These are phyloP conservation scores for Ips typographus DNA, from an alignment of 1,140 invertebrate species.

Conservation along the genomic window DNA sequence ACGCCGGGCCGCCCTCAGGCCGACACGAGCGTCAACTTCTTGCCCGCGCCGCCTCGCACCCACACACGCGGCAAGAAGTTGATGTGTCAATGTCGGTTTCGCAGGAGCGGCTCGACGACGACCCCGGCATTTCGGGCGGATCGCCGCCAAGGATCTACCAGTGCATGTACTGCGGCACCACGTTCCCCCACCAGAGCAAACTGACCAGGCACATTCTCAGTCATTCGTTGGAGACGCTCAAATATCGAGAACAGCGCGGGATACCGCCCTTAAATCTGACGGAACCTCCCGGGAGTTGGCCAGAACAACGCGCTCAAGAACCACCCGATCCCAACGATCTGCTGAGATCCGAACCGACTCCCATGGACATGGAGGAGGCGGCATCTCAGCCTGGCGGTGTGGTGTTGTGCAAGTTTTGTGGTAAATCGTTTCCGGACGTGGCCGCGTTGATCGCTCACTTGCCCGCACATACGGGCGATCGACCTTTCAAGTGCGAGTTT, in stretches of 20 bases:
- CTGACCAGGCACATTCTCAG: conserved; percentile 83
- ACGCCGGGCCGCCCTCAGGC: conserved; percentile 32
- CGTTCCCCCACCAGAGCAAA: conserved; percentile 86
- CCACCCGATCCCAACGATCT: conserved; percentile 57
- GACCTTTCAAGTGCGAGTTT: conserved; percentile 88
- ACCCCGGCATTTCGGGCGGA: conserved; percentile 49
- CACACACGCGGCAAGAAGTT: conserved; percentile 71
- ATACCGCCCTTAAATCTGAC: conserved; percentile 19
- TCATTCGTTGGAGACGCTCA: conserved; percentile 81
- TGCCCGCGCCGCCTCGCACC: conserved; percentile 51
- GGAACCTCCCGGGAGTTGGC: conserved; percentile 27
- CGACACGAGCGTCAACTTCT: conserved; percentile 96
- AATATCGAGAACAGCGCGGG: conserved; percentile 74
- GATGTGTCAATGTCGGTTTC: conserved; percentile 70
- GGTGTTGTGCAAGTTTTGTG: conserved; percentile 87
- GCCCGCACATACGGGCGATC: conserved; percentile 84
- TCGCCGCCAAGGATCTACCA: conserved; percentile 61
- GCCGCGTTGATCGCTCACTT: conserved; percentile 81
- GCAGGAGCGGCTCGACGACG: conserved; percentile 80
- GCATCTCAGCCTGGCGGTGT: conserved; percentile 62
- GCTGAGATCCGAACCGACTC: conserved; percentile 49
- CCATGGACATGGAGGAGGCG: conserved; percentile 47
- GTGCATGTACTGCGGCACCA: conserved; percentile 84
- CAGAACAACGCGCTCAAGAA: conserved; percentile 49
- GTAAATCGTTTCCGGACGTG: conserved; percentile 86